Conservation (phyloP, 2,113 vertebrate species). For the Tinamus guttatus region DNA sequence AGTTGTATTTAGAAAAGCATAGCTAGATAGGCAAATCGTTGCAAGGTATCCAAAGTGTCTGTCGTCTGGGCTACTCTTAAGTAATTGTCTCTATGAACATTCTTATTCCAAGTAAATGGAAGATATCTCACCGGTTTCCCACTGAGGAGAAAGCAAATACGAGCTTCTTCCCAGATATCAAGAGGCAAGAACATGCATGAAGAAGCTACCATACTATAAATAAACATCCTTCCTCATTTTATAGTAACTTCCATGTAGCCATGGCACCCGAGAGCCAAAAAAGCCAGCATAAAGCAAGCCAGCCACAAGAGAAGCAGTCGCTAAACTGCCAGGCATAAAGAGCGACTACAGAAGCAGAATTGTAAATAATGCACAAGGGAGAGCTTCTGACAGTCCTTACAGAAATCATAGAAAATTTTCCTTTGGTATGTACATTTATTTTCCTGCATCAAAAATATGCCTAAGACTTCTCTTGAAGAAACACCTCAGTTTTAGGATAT, state of each 20-base stretch:
- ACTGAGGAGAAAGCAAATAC: background rate
- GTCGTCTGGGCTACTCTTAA: background rate
- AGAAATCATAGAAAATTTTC: background rate
- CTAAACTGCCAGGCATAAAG: background rate
- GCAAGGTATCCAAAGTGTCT: background rate
- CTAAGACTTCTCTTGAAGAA: background rate
- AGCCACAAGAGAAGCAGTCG: background rate
- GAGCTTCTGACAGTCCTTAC: background rate
- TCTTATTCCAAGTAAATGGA: background rate
- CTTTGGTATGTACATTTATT: background rate
- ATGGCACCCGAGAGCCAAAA: background rate
- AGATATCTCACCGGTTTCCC: background rate
- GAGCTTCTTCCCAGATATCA: background rate
- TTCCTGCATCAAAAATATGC: background rate
- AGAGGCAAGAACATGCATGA: background rate
- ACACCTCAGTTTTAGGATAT: background rate
- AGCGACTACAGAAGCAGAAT: background rate
- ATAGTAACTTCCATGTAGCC: background rate
- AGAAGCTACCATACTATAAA: background rate
- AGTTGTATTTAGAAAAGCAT: background rate
- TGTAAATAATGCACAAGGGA: background rate
- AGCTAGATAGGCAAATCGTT: background rate
- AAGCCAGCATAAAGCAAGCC: background rate
- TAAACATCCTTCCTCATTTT: background rate
- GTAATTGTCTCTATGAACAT: background rate